phyloP scores from a whole-genome alignment of 2,888 invertebrate genomes.

The Epirrita christyi region DNA sequence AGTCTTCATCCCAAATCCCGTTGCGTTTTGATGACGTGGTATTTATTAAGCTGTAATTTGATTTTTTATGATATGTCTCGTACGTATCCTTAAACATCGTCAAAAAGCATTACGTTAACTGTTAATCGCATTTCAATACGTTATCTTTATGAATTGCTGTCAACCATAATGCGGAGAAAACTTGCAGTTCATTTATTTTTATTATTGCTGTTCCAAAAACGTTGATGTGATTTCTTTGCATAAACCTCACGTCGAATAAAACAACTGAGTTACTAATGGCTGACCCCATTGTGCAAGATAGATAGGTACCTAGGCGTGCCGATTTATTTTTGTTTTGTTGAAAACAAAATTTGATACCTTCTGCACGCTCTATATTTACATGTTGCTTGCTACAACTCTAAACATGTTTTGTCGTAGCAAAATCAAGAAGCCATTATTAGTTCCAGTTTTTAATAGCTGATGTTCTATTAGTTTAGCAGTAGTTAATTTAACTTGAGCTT shows the following conservation, averaged over 20 bases:
- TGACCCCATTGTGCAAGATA: constrained; percentile 31
- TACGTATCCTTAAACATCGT: constrained; percentile 60
- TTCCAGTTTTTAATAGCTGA: constrained; percentile 21
- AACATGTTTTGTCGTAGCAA: constrained; percentile 15
- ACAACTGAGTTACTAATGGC: constrained; percentile 32
- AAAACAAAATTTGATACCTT: constrained; percentile 20
- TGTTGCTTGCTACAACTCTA: constrained; percentile 1
- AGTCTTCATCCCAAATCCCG: constrained; percentile 44
- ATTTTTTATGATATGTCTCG: constrained; percentile 61
- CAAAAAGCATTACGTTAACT: constrained; percentile 67
- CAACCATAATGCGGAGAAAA: constrained; percentile 61
- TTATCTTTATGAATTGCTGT: constrained; percentile 68
- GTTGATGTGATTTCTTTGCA: constrained; percentile 46
- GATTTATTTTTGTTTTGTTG: constrained; percentile 25
- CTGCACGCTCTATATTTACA: constrained; percentile 14
- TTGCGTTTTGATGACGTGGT: constrained; percentile 48
- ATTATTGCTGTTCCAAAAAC: constrained; percentile 56
- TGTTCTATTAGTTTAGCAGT: constrained; percentile 32
- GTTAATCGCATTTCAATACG: constrained; percentile 67
- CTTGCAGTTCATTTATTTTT: constrained; percentile 59
- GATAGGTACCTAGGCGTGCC: constrained; percentile 31
- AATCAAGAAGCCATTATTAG: constrained; percentile 18
- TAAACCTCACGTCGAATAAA: constrained; percentile 16
- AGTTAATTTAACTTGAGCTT: constrained; percentile 44
- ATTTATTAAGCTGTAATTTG: constrained; percentile 70